A percentile compares a stretch with the other conserved stretches of the same genome.
Evolutionary conservation across 2,888 invertebrate species (phyloP).

Genomic region (Tipula unca): DNA sequence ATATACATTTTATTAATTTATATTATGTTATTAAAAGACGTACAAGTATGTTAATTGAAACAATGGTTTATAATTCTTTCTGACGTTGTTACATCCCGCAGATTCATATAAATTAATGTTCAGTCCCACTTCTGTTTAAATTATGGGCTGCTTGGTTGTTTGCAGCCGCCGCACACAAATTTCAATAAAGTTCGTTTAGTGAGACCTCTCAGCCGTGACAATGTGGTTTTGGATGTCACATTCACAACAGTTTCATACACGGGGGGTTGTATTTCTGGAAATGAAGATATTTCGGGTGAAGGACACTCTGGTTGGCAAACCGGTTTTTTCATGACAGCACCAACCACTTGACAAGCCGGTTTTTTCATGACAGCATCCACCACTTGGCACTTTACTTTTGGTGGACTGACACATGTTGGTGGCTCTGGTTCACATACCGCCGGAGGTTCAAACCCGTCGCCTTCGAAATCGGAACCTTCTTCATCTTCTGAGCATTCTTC

Average conservation of each 20-base stretch:
- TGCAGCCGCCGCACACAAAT: neutral
- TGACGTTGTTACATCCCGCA: no score
- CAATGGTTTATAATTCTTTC: no score
- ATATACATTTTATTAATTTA: no score
- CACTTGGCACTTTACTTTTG: neutral
- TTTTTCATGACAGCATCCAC: neutral
- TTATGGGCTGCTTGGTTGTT: neutral
- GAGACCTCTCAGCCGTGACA: neutral
- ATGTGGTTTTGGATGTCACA: neutral
- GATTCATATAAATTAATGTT: no score
- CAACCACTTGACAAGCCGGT: neutral
- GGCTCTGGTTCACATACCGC: neutral
- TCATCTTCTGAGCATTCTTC: no score
- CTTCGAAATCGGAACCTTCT: no score
- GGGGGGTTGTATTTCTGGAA: neutral
- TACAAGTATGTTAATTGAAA: no score
- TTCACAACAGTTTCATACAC: neutral
- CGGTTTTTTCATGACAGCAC: neutral
- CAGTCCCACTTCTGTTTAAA: no score
- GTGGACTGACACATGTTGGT: neutral
- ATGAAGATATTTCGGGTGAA: neutral
- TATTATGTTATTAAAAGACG: no score
- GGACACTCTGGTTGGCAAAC: neutral
- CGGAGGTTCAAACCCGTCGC: no score
- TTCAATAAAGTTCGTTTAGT: neutral